Evolutionary conservation across 2,888 invertebrate species (phyloP).

Genomic region (Meiosimyza platycephala): DNA sequence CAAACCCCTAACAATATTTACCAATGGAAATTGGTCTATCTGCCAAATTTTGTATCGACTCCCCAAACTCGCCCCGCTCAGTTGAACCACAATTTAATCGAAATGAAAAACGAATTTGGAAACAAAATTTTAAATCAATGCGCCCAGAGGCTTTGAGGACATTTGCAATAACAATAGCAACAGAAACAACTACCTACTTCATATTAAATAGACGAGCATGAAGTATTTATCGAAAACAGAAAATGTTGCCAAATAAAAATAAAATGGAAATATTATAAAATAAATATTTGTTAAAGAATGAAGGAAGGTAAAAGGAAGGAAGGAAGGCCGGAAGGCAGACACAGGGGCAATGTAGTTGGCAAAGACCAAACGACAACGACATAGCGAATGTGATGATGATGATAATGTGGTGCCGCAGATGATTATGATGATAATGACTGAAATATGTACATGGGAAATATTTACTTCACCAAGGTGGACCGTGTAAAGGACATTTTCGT

Average conservation of each 20-base stretch:
- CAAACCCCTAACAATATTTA: background rate
- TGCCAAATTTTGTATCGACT: too few relatives aligned
- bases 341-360: too few relatives aligned
- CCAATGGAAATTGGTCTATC: background rate
- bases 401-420: too few relatives aligned
- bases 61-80: background rate
- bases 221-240: conserved; percentile 7
- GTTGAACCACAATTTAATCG: background rate
- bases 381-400: too few relatives aligned
- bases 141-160: conserved; percentile 19
- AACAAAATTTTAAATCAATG: conserved; percentile 17
- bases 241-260: conserved; percentile 14
- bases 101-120: conserved; percentile 4
- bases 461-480: too few relatives aligned
- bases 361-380: too few relatives aligned
- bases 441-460: too few relatives aligned
- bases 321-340: too few relatives aligned
- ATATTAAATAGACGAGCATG: background rate
- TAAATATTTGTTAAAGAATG: conserved; percentile 13
- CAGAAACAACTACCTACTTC: background rate
- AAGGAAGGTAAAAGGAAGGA: too few relatives aligned
- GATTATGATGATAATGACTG: too few relatives aligned
- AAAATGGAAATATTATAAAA: conserved; percentile 14
- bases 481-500: too few relatives aligned
- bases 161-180: background rate